A percentile compares a stretch with the other conserved stretches of the same genome.
Conservation (phyloP, 2,113 vertebrate species). For the Apteryx mantelli region DNA sequence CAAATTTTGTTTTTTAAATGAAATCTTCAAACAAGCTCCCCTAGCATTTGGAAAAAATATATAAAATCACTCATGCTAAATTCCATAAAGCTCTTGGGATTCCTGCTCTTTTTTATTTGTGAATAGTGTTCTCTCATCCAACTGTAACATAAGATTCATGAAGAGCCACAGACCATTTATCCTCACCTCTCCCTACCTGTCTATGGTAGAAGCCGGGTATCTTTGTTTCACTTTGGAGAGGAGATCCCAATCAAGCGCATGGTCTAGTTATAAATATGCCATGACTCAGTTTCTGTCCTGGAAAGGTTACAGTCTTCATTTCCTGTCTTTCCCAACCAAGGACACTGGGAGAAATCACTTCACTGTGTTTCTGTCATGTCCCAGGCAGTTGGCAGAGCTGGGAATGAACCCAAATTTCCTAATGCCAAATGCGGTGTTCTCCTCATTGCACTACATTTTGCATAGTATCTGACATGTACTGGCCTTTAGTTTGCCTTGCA, state of each 20-base stretch:
- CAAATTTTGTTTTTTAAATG: neutral
- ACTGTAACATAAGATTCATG: neutral
- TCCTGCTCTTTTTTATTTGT: neutral
- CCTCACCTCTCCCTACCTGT: neutral
- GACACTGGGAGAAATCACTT: neutral
- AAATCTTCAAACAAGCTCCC: neutral
- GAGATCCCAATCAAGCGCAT: neutral
- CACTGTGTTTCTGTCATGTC: neutral
- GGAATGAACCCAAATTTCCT: neutral
- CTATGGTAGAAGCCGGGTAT: neutral
- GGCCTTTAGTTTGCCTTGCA: neutral
- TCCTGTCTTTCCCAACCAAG: neutral
- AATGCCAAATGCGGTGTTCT: accelerated
- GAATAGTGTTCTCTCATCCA: neutral
- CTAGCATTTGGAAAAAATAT: neutral
- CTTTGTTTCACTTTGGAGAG: neutral
- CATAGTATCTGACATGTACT: accelerated
- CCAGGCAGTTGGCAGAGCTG: neutral
- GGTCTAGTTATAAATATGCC: neutral
- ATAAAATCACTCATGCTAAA: neutral
- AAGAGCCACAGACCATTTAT: neutral
- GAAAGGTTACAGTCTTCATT: neutral
- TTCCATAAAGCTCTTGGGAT: neutral
- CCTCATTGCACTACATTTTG: neutral
- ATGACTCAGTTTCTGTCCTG: neutral